A percentile compares a stretch with the other conserved stretches of the same genome.
Conservation (phyloP, 2,797 vertebrate genomes). For the Mustela erminea region DNA sequence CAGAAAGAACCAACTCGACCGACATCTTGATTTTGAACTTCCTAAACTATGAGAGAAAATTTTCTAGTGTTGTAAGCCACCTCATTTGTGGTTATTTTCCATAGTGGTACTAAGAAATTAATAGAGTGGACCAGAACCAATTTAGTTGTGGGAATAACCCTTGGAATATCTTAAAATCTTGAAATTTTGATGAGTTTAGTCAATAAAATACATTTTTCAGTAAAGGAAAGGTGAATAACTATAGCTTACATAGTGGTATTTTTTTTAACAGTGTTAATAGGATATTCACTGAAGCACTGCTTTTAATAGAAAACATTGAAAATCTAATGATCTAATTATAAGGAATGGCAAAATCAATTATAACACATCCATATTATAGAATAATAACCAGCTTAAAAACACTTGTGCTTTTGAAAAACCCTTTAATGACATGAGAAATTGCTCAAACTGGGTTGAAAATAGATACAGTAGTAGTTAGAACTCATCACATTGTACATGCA, state of each 20-base stretch:
- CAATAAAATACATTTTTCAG: neutral
- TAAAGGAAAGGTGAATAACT: neutral
- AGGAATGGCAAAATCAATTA: conserved; percentile 31
- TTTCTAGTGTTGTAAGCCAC: neutral
- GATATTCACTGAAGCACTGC: neutral
- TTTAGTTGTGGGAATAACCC: conserved; percentile 29
- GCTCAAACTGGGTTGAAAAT: neutral
- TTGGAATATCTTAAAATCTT: conserved; percentile 1
- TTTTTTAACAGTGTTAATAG: neutral
- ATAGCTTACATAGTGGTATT: neutral
- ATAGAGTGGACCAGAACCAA: neutral
- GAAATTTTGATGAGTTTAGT: conserved; percentile 23
- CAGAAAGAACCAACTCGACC: neutral
- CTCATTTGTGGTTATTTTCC: neutral
- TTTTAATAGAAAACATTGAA: conserved; percentile 57
- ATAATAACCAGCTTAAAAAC: conserved; percentile 35
- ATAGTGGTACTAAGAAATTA: neutral
- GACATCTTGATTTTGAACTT: neutral
- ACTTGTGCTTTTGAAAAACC: neutral
- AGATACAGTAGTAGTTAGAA: neutral
- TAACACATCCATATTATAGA: neutral
- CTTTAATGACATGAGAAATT: conserved; percentile 39
- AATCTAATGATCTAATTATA: conserved; percentile 36
- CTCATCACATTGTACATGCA: neutral
- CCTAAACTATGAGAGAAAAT: neutral